Evolutionary conservation across 2,888 invertebrate species (phyloP).

Genomic region (Hirtodrosophila alboralis): DNA sequence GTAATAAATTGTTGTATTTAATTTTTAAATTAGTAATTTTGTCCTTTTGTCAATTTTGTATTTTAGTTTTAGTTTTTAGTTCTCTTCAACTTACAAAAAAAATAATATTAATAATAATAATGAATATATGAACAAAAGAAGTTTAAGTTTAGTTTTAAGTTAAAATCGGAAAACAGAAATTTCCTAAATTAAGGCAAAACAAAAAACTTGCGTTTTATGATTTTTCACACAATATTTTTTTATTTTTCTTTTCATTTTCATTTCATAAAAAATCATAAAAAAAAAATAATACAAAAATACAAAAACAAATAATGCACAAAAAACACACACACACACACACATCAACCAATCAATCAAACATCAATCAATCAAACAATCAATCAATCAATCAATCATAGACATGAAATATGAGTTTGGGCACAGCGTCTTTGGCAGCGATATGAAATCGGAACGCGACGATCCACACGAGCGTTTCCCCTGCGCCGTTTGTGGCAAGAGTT

Average conservation of each 20-base stretch:
- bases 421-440: constrained; percentile 59
- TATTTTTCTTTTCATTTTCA: constrained; percentile 79
- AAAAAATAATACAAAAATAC: constrained; percentile 23
- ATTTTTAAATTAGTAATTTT: constrained; percentile 26
- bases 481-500: constrained; percentile 86
- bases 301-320: constrained; percentile 24
- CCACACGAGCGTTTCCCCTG: constrained; percentile 85
- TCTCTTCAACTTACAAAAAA: constrained; percentile 47
- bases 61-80: constrained; percentile 27
- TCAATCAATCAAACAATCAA: constrained; percentile 7
- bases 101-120: neutral
- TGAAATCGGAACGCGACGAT: constrained; percentile 32
- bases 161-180: constrained; percentile 1
- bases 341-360: constrained; percentile 17
- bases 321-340: constrained; percentile 35
- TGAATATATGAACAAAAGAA: constrained; percentile 1
- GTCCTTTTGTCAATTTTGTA: constrained; percentile 18
- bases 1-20: constrained; percentile 24
- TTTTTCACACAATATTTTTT: constrained; percentile 75
- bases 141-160: constrained; percentile 44
- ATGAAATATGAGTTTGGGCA: constrained; percentile 60
- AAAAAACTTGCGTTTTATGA: constrained; percentile 60
- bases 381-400: constrained; percentile 37
- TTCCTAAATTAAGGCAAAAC: constrained; percentile 11
- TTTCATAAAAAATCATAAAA: constrained; percentile 60